Evolutionary conservation across 2,113 vertebrate species (phyloP).

Genomic region (Lonchura striata): DNA sequence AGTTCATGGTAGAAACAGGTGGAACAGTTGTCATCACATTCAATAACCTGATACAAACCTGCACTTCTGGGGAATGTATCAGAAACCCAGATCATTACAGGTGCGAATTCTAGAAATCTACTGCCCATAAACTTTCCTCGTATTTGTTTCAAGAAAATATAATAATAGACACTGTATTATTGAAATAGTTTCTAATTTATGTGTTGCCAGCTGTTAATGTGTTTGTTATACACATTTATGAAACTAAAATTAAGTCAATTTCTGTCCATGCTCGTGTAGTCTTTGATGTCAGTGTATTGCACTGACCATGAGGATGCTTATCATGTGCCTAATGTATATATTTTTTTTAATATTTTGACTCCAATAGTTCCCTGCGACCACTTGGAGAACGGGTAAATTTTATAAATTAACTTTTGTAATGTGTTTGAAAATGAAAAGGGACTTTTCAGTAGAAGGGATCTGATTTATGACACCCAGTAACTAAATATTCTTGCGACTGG

Average conservation of each 20-base stretch:
- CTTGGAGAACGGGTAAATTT: background rate
- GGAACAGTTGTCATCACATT: background rate
- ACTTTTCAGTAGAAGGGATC: background rate
- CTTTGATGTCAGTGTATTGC: background rate
- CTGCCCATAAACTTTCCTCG: background rate
- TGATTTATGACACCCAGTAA: background rate
- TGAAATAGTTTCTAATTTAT: background rate
- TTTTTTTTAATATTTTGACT: background rate
- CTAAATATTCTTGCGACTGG: background rate
- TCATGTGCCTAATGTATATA: background rate
- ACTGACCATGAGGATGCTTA: background rate
- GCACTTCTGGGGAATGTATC: rapidly evolving
- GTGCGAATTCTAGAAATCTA: background rate
- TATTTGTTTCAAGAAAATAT: background rate
- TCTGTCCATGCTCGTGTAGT: background rate
- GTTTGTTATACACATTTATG: background rate
- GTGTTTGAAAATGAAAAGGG: background rate
- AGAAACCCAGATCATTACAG: background rate
- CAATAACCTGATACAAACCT: background rate
- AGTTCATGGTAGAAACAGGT: background rate
- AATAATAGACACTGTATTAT: background rate
- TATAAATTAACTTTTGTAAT: background rate
- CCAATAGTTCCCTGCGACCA: background rate
- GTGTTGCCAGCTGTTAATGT: background rate
- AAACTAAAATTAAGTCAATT: background rate